These are phyloP conservation scores for Rhea pennata DNA, from an alignment of 2,113 vertebrate species.

Conservation along the genomic window DNA sequence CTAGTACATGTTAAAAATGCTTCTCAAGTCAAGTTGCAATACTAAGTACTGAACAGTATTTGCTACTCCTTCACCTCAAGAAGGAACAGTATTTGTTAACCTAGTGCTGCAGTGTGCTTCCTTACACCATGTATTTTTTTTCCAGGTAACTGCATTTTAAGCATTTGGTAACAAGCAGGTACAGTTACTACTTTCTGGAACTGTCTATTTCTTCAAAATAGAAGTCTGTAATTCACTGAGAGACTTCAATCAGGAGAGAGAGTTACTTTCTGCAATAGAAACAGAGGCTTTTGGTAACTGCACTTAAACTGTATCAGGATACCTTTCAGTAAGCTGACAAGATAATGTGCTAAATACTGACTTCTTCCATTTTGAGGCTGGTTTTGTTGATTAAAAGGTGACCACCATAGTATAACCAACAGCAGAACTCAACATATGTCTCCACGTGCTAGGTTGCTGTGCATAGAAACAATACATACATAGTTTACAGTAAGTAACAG, in stretches of 20 bases:
- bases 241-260: not conserved
- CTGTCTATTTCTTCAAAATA: constrained; percentile 31
- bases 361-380: not conserved
- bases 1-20: constrained; percentile 21
- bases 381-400: not conserved
- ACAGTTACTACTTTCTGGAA: constrained; percentile 1
- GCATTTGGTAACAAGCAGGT: not conserved
- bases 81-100: not conserved
- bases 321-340: constrained; percentile 28
- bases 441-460: constrained; percentile 10
- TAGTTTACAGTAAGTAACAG: constrained; percentile 29
- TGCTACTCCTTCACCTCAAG: not conserved
- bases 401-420: not conserved
- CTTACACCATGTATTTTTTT: not conserved
- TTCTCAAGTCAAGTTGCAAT: constrained; percentile 10
- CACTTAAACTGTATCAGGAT: not conserved
- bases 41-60: not conserved
- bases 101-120: not conserved
- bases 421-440: not conserved
- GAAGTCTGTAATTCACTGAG: constrained; percentile 48
- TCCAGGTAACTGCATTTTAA: not conserved
- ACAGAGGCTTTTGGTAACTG: constrained; percentile 64
- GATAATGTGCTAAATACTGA: not conserved
- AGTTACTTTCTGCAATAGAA: constrained; percentile 15
- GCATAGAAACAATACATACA: constrained; percentile 26